phyloP scores from a whole-genome alignment of 2,797 vertebrate genomes.

The Anniella stebbinsi region DNA sequence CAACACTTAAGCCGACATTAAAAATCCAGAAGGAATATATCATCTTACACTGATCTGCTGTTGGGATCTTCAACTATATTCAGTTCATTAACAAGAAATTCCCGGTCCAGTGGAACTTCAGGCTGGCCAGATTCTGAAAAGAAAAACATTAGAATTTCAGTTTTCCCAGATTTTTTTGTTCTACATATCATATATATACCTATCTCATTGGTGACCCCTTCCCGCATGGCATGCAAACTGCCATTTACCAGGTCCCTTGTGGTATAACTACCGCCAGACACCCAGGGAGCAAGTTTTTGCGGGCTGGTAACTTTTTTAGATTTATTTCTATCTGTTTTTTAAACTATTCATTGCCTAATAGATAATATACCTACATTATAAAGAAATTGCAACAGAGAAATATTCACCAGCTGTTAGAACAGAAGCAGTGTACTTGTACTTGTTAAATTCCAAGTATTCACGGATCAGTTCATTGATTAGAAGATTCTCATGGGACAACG shows the following conservation, averaged over 20 bases:
- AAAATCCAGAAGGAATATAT: not conserved
- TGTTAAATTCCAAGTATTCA: constrained; percentile 95
- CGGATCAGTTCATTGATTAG: constrained; percentile 95
- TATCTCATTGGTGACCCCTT: not conserved
- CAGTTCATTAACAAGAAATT: constrained; percentile 91
- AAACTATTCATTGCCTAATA: not conserved
- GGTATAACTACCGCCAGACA: not conserved
- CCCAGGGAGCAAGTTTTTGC: not conserved
- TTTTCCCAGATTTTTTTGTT: not conserved
- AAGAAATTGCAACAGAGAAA: not conserved
- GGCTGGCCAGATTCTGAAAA: constrained; percentile 92
- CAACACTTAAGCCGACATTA: not conserved
- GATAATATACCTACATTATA: accelerated
- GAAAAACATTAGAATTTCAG: constrained; percentile 2
- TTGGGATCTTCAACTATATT: constrained; percentile 88
- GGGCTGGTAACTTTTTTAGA: not conserved
- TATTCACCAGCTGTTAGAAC: constrained; percentile 89
- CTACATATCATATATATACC: too few species aligned
- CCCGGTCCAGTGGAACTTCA: constrained; percentile 88
- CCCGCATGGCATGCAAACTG: not conserved
- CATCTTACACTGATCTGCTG: constrained; percentile 89
- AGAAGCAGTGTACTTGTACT: constrained; percentile 88
- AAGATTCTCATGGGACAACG: constrained; percentile 89
- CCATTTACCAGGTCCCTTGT: not conserved
- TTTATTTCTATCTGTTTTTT: not conserved